Percentiles rank a stretch among this genome's conserved stretches.
Conservation (phyloP, 1,140 invertebrate species). For the Harlomillsia oculata region DNA sequence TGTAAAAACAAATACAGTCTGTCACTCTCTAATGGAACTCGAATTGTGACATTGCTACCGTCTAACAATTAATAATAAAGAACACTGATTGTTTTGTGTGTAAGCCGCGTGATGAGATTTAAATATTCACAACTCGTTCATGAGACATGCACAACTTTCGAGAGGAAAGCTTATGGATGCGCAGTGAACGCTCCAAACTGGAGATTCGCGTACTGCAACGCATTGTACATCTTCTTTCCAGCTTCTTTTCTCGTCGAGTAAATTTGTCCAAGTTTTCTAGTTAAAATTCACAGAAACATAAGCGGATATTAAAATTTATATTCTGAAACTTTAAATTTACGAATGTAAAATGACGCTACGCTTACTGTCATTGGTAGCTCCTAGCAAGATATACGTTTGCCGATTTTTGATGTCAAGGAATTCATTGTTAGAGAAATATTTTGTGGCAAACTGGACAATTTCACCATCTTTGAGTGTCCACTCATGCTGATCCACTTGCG, state of each 20-base stretch:
- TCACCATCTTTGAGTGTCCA: slow-evolving; percentile 28
- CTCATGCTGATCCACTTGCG: slow-evolving; percentile 31
- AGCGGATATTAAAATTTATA: background rate
- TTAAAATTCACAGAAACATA: background rate
- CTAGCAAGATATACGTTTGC: slow-evolving; percentile 35
- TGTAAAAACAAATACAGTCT: too few relatives aligned
- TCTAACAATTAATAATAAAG: too few relatives aligned
- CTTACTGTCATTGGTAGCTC: slow-evolving; percentile 37
- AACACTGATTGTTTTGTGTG: too few relatives aligned
- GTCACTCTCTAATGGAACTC: too few relatives aligned
- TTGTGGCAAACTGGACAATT: slow-evolving; percentile 34
- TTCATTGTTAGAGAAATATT: slow-evolving; percentile 34
- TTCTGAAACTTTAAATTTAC: background rate
- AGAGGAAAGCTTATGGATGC: slow-evolving; percentile 21
- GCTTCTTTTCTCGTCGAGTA: slow-evolving; percentile 34
- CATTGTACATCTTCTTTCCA: slow-evolving; percentile 28
- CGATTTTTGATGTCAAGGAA: slow-evolving; percentile 29
- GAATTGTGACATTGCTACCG: too few relatives aligned
- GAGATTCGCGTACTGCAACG: slow-evolving; percentile 27
- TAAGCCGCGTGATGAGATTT: background rate
- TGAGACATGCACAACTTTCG: slow-evolving; percentile 20
- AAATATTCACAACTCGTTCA: slow-evolving; percentile 22
- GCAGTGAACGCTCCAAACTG: slow-evolving; percentile 28
- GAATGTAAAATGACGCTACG: background rate
- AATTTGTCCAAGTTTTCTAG: slow-evolving; percentile 37